Base-by-base conservation (phyloP, 2,888 invertebrate species). In the Heteropelma amictum region DNA sequence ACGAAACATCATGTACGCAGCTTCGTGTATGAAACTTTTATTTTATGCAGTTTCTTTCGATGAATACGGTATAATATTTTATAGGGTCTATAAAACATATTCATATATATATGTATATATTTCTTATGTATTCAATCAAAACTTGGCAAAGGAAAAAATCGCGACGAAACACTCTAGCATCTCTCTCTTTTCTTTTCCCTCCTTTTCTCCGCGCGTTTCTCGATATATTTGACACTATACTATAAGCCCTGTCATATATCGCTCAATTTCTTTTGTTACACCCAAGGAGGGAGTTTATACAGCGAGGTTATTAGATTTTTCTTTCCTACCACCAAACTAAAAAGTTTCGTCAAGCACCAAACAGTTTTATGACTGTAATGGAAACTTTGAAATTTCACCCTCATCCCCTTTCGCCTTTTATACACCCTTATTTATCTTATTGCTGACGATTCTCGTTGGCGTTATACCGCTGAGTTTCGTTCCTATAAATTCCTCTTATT, bases 401-500 rank as follows among this genome's bases (percentile, higher is more conserved):
- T 12, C 30, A 19, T 3, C 14, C 26, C 35, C 4, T 63, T n/a
- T 45, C 28, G 35, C 58, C 47, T 10, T 12, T 54, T 33, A 12
- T 45, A 19, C 54, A 10, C 35, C 60, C 54, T 61, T 56, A 64
- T 69, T 69, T 53, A 60, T 70, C 54, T 51, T 14, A 49, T 65
- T 54, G 54, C 30, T 58, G 56, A 65, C 26, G 19, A 17, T 54
- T 65, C 33, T 54, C 45, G 40, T 56, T 28, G 58, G 58, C 51
- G 38, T 21, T 58, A 40, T n/a, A n/a, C 8, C 33, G 12, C 23
- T 23, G 26, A 67, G 14, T 56, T 67, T 67, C 17, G 10, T 28
- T 23, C 65, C 54, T 10, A 75, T 75, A 70, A 74, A 74, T 74
- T 75, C 61, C 51, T 49, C 54, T 61, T 75, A 61, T 67, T 54